phyloP scores from a whole-genome alignment of 1,140 invertebrate species.

The Drosophila virilis region DNA sequence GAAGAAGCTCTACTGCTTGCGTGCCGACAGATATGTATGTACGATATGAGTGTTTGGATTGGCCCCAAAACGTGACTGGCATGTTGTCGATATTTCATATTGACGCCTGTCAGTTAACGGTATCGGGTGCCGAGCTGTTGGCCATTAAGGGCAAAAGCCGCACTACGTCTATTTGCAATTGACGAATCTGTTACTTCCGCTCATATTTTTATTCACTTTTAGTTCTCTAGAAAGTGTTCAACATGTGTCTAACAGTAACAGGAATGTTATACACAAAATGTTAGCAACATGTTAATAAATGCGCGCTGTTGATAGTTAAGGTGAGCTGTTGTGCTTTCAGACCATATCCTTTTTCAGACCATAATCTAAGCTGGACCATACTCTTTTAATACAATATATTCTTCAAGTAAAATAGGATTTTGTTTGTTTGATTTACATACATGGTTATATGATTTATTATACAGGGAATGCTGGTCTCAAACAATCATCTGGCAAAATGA shows the following conservation, averaged over 20 bases:
- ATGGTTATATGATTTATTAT: not conserved
- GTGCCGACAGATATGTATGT: slow-evolving; percentile 35
- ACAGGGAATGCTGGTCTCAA: not conserved
- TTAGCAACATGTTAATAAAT: not conserved
- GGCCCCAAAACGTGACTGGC: slow-evolving; percentile 67
- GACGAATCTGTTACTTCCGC: slow-evolving; percentile 22
- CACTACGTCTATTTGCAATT: slow-evolving; percentile 10
- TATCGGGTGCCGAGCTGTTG: slow-evolving; percentile 4
- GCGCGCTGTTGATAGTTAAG: not conserved
- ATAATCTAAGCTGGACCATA: too few relatives aligned
- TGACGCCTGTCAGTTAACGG: slow-evolving; percentile 30
- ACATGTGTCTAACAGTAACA: not conserved
- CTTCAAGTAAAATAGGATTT: too few relatives aligned
- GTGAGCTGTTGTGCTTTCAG: too few relatives aligned
- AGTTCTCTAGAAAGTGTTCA: slow-evolving; percentile 9
- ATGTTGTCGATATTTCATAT: slow-evolving; percentile 39
- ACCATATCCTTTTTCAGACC: too few relatives aligned
- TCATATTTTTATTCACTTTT: slow-evolving; percentile 2
- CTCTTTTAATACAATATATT: too few relatives aligned
- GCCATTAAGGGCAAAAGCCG: slow-evolving; percentile 16
- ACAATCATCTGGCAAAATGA: slow-evolving; percentile 2
- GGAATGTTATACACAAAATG: not conserved
- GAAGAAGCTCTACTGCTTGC: slow-evolving; percentile 14
- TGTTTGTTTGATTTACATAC: not conserved
- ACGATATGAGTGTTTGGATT: slow-evolving; percentile 23